A percentile compares a stretch with the other conserved stretches of the same genome.
Evolutionary conservation across 2,797 vertebrate species (phyloP).

Genomic region (Manis javanica): DNA sequence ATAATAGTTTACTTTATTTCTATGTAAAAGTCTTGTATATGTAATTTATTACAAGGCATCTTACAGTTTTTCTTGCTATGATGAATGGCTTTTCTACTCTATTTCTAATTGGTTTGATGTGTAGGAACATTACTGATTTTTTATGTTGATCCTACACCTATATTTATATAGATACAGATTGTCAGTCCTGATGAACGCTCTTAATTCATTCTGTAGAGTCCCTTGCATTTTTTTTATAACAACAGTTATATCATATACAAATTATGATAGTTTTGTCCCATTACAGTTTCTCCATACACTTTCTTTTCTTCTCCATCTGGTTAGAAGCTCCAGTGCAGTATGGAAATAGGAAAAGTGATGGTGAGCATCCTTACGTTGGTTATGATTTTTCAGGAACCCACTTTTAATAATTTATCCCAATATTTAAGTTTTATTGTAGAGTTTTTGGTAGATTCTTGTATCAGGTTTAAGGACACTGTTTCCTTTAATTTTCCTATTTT

Average conservation of each 20-base stretch:
- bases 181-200: not conserved
- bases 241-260: not conserved
- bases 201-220: not conserved
- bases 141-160: not conserved
- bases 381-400: constrained; percentile 18
- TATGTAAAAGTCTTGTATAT: not conserved
- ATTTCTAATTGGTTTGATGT: not conserved
- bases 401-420: not conserved
- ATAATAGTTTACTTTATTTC: not conserved
- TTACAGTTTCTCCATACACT: constrained; percentile 1
- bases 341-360: constrained; percentile 7
- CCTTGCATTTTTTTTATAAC: constrained; percentile 43
- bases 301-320: not conserved
- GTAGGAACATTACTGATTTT: not conserved
- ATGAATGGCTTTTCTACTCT: not conserved
- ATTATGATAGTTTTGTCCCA: not conserved
- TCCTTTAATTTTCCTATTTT: constrained; percentile 28
- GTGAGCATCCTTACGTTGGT: not conserved
- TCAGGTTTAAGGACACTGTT: not conserved
- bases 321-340: not conserved
- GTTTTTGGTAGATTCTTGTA: not conserved
- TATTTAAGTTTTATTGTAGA: not conserved
- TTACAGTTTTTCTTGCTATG: constrained; percentile 12
- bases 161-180: not conserved
- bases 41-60: not conserved